These are phyloP conservation scores for Copsychus sechellarum DNA, from an alignment of 2,113 vertebrate genomes.

Conservation along the genomic window DNA sequence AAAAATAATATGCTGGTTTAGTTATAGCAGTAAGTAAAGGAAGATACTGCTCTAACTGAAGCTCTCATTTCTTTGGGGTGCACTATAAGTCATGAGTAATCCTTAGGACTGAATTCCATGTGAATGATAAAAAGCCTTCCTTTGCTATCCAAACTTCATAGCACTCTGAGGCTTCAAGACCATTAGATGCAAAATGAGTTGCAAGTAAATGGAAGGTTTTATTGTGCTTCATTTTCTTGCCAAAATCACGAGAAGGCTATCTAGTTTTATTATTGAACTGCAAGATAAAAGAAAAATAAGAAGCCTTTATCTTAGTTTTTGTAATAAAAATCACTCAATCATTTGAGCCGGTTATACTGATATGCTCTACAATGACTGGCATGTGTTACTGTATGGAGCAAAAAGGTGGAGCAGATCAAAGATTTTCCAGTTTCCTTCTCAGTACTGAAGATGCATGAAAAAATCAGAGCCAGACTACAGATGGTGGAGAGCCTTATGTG, in stretches of 20 bases:
- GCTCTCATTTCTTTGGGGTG: neutral
- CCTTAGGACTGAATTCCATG: neutral
- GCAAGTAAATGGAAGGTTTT: slow-evolving; percentile 41
- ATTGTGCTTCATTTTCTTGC: slow-evolving; percentile 43
- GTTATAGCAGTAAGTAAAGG: neutral
- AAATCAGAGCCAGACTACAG: neutral
- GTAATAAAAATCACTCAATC: neutral
- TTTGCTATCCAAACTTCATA: neutral
- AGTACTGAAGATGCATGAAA: slow-evolving; percentile 1
- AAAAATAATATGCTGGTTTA: neutral
- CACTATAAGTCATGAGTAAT: neutral
- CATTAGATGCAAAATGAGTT: neutral
- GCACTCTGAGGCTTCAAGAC: slow-evolving; percentile 25
- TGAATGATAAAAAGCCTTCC: slow-evolving; percentile 8
- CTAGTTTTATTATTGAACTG: neutral
- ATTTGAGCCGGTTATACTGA: slow-evolving; percentile 28
- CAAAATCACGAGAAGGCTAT: neutral
- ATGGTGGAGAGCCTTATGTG: neutral
- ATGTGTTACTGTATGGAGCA: neutral
- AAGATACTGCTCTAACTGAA: neutral
- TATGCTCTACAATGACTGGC: neutral
- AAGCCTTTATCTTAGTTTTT: slow-evolving; percentile 29
- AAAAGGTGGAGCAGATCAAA: slow-evolving; percentile 58
- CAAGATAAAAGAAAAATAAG: slow-evolving; percentile 23
- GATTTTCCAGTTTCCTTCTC: slow-evolving; percentile 53